phyloP scores from a whole-genome alignment of 1,140 invertebrate species.

The Trichonephila clavipes region DNA sequence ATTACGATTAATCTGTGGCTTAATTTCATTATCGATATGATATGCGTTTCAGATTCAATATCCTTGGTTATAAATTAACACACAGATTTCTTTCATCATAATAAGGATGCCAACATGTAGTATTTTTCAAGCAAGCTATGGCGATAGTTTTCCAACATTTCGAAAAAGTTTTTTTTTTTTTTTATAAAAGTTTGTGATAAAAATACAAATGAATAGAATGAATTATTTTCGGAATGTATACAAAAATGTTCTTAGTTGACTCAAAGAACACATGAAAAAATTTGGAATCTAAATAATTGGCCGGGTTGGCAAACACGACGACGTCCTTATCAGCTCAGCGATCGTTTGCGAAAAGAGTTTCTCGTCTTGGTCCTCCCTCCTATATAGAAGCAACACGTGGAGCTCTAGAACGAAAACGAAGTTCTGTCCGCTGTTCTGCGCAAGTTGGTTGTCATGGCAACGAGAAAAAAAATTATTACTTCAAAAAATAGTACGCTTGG shows the following conservation, averaged over 20 bases:
- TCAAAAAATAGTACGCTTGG: slow-evolving; percentile 14
- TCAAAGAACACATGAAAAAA: not conserved
- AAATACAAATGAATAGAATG: not conserved
- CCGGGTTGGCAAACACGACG: not conserved
- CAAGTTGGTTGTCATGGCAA: slow-evolving; percentile 57
- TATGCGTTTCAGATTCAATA: not conserved
- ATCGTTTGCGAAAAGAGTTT: slow-evolving; percentile 47
- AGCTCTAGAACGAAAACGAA: not conserved
- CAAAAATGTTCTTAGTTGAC: not conserved
- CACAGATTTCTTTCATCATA: not conserved
- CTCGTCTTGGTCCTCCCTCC: slow-evolving; percentile 16
- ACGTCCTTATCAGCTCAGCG: slow-evolving; percentile 17
- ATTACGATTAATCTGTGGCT: slow-evolving; percentile 59
- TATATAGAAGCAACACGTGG: slow-evolving; percentile 74
- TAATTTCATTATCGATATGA: slow-evolving; percentile 60
- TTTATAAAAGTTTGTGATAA: not conserved
- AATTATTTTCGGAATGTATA: slow-evolving; percentile 8
- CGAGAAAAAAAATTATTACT: slow-evolving; percentile 36
- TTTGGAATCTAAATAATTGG: slow-evolving; percentile 5
- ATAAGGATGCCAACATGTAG: not conserved
- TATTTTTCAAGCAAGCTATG: not conserved
- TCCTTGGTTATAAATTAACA: not conserved
- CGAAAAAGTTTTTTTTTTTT: not conserved
- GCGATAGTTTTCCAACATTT: not conserved
- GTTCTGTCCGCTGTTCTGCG: slow-evolving; percentile 39